Percentiles rank a stretch among this genome's conserved stretches.
phyloP scores from a whole-genome alignment of 1,140 invertebrate species.

The Drosophila funebris region DNA sequence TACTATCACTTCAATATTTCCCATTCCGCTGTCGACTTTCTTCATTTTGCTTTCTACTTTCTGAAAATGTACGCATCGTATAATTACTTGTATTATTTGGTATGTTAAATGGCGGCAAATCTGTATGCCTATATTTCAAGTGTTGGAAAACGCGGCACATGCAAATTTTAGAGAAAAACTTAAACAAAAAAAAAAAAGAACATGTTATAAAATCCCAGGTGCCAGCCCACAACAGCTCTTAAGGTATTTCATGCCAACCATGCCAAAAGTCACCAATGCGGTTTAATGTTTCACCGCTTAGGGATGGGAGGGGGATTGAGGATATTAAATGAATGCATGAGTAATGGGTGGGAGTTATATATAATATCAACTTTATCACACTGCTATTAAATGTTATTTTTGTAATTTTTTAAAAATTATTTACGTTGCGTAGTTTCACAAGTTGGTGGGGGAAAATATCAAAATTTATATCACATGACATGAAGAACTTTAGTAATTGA shows the following conservation, averaged over 20 bases:
- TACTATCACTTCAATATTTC: conserved; percentile 67
- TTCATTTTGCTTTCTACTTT: conserved; percentile 18
- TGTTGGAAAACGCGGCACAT: conserved; percentile 53
- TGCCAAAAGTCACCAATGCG: conserved; percentile 64
- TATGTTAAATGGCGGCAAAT: conserved; percentile 78
- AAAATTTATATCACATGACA: conserved; percentile 34
- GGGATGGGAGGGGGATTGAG: not conserved
- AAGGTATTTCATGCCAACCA: conserved; percentile 40
- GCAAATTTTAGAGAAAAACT: conserved; percentile 9
- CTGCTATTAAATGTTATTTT: conserved; percentile 8
- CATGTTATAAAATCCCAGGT: not conserved
- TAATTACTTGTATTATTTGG: conserved; percentile 67
- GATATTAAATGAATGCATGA: not conserved
- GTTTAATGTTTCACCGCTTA: not conserved
- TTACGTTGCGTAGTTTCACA: conserved; percentile 26
- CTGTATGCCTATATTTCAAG: conserved; percentile 58
- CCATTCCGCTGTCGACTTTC: conserved; percentile 25
- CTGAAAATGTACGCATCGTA: conserved; percentile 42
- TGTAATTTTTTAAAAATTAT: conserved; percentile 30
- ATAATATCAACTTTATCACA: conserved; percentile 33
- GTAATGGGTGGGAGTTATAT: not conserved
- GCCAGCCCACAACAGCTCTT: conserved; percentile 3
- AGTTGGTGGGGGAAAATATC: not conserved
- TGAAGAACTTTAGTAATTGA: conserved; percentile 2
- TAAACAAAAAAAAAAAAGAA: not conserved